Base-by-base conservation (phyloP, 2,888 invertebrate species). In the Drosophila testacea region DNA sequence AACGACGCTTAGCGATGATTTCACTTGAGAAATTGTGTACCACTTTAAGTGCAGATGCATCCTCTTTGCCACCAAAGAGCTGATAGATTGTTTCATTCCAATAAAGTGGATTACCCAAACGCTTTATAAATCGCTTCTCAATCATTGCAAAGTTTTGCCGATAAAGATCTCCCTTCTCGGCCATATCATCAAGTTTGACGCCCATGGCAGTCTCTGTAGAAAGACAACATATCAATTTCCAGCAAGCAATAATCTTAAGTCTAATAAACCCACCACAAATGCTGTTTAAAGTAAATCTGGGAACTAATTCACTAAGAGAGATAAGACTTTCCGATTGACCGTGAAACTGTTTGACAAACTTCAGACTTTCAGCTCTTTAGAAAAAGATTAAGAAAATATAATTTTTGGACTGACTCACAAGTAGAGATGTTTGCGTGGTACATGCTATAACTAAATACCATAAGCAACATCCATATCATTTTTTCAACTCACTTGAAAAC, bases 201-300 rank as follows among this genome's bases (percentile, higher is more conserved):
- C 46, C 56, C 56, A 57, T 57, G 5, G 56, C 56, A 28, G 56
- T 57, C 28, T 56, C 56, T 57, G 16, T 54, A 16, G 2, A 13
- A 0, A 41, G 22, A 16, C 13, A 38, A 4, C n/a, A 22, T 9
- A 4, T 32, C 4, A 48, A 10, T 34, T 13, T 32, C 5, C 1
- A 39, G 0, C 6, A 13, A 32, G 4, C 3, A 9, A 4, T 16
- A 22, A 28, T 9, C 13, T 10, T 0, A 1, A 38, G 9, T 6
- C 2, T 4, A 5, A 0, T 9, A 6, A 42, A 65, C 83, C 59
- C 46, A 90, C 90, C 90, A 36, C 90, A 91, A 72, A 91, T 78
- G 30, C 79, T 88, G 62, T 91, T 91, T 0, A 91, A 77, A 0
- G 91, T 91, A 4, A 91, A 82, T 42, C 83, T 76, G 1, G 91